Conservation (phyloP, 2,113 vertebrate genomes). For the Dromiciops gliroides region DNA sequence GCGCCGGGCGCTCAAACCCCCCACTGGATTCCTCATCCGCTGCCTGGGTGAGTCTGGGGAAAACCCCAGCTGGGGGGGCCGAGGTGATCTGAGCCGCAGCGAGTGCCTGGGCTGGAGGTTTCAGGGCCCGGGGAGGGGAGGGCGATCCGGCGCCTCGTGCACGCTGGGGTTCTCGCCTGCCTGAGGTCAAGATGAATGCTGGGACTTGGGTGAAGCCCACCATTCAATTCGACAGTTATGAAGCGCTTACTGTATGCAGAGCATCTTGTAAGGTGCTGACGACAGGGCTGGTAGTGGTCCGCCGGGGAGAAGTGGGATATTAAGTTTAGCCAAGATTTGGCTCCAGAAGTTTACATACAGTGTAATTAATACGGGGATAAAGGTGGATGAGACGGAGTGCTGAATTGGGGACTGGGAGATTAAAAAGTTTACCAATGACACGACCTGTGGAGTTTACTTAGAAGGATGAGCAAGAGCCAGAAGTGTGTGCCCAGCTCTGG, state of each 20-base stretch:
- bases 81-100: not conserved
- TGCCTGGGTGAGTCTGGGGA: constrained; percentile 90
- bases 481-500: not conserved
- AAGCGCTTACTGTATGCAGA: not conserved
- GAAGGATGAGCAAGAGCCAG: not conserved
- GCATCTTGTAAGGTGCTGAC: not conserved
- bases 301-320: not conserved
- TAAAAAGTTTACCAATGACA: not conserved
- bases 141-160: not conserved
- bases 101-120: not conserved
- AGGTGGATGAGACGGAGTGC: not conserved
- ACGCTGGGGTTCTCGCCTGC: not conserved
- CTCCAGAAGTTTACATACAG: not conserved
- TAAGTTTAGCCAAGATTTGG: not conserved
- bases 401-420: not conserved
- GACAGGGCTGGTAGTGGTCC: not conserved
- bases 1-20: constrained; percentile 92
- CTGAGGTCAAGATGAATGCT: not conserved
- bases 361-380: no score
- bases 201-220: not conserved
- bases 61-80: not conserved
- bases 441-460: not conserved
- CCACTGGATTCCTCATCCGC: constrained; percentile 94
- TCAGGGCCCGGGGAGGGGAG: not conserved
- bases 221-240: not conserved